Conservation (phyloP, 2,797 vertebrate species). For the Apogon talboti region DNA sequence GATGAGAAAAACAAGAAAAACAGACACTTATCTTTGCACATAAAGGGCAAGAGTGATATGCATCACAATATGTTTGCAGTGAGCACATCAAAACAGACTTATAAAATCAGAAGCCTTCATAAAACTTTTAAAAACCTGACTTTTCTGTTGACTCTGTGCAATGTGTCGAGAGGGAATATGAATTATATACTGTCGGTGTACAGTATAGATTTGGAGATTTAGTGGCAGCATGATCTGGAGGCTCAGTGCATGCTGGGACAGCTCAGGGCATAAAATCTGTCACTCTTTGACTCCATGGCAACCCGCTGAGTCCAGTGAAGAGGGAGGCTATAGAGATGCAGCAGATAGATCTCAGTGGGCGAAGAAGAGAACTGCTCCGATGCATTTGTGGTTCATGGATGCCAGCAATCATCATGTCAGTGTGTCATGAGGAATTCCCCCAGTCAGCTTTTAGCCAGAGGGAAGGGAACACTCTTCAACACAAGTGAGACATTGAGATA, state of each 20-base stretch:
- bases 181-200: not conserved
- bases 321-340: constrained; percentile 20
- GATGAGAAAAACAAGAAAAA: constrained; percentile 40
- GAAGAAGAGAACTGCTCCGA: constrained; percentile 46
- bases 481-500: constrained; percentile 18
- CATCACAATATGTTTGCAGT: constrained; percentile 10
- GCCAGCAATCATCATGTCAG: constrained; percentile 68
- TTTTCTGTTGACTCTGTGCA: constrained; percentile 8
- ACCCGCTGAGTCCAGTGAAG: constrained; percentile 40
- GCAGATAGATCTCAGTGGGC: constrained; percentile 45
- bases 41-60: constrained; percentile 22
- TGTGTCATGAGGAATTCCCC: constrained; percentile 41
- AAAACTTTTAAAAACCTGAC: constrained; percentile 10
- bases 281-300: constrained; percentile 50
- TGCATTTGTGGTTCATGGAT: constrained; percentile 46
- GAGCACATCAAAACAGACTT: constrained; percentile 17
- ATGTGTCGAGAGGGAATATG: constrained; percentile 3
- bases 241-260: constrained; percentile 44
- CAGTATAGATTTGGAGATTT: constrained; percentile 23
- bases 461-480: constrained; percentile 25
- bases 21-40: constrained; percentile 15
- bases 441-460: constrained; percentile 46
- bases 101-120: constrained; percentile 4
- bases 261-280: constrained; percentile 61
- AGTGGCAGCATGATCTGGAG: constrained; percentile 32